These are phyloP conservation scores for Distichodus sexfasciatus DNA, from an alignment of 2,797 vertebrate genomes.

Conservation along the genomic window DNA sequence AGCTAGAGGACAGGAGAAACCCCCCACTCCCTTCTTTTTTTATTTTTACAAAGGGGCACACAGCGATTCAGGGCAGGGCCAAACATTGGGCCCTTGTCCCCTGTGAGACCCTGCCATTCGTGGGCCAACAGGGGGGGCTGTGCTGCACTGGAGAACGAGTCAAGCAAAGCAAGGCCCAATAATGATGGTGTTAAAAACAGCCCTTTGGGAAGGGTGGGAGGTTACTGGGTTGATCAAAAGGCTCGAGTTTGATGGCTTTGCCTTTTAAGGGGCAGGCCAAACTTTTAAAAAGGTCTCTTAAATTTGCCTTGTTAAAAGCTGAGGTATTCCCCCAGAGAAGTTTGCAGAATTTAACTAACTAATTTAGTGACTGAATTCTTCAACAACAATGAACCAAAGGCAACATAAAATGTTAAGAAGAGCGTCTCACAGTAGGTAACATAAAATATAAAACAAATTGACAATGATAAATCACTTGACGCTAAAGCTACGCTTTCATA, in stretches of 20 bases:
- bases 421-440: background rate
- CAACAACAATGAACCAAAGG: constrained; percentile 13
- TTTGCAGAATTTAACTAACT: constrained; percentile 12
- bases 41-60: constrained; percentile 65
- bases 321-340: constrained; percentile 54
- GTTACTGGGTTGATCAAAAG: constrained; percentile 69
- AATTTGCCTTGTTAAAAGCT: constrained; percentile 62
- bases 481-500: no score
- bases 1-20: constrained; percentile 37
- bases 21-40: constrained; percentile 55
- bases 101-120: constrained; percentile 63
- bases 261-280: constrained; percentile 57
- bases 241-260: constrained; percentile 58
- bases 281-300: constrained; percentile 68
- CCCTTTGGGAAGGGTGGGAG: constrained; percentile 56
- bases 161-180: constrained; percentile 63
- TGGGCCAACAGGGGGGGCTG: constrained; percentile 60
- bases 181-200: constrained; percentile 65
- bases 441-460: background rate
- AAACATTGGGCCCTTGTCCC: constrained; percentile 53
- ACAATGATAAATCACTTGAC: background rate
- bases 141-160: constrained; percentile 59
- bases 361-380: constrained; percentile 11
- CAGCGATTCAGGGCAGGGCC: constrained; percentile 56
- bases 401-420: constrained; percentile 9